Evolutionary conservation across 2,888 invertebrate species (phyloP).

Genomic region (Nemoura dubitans): DNA sequence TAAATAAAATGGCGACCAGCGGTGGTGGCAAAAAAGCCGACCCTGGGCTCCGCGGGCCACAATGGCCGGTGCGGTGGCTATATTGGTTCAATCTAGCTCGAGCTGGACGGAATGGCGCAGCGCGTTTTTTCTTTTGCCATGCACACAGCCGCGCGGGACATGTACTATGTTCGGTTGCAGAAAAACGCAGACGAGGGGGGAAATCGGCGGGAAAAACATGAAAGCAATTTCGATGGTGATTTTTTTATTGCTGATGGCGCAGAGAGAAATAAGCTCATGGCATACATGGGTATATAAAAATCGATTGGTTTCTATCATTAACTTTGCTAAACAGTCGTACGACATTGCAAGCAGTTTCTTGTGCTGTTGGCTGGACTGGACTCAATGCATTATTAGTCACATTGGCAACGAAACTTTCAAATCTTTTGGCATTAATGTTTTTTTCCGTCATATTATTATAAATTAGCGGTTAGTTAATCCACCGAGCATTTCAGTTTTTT

Average conservation of each 20-base stretch:
- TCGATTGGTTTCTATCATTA: background rate
- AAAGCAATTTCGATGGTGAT: background rate
- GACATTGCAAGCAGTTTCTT: too few relatives aligned
- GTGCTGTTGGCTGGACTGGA: too few relatives aligned
- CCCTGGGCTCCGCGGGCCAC: background rate
- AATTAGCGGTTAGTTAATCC: too few relatives aligned
- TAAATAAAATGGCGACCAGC: background rate
- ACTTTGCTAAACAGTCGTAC: background rate
- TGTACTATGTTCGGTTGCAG: background rate
- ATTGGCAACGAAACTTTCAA: too few relatives aligned
- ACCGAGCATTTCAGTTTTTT: too few relatives aligned
- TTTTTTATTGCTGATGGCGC: background rate
- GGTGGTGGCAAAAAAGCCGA: background rate
- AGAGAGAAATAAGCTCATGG: background rate
- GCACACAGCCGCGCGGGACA: background rate
- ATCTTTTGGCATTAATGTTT: too few relatives aligned
- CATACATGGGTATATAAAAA: background rate
- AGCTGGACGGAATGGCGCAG: background rate
- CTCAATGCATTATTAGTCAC: too few relatives aligned
- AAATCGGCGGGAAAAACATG: background rate
- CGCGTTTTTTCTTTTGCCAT: background rate
- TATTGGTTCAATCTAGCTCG: slow-evolving; percentile 8
- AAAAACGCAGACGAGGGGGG: background rate
- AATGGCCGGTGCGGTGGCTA: background rate
- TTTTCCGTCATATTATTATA: too few relatives aligned